Percentiles rank a stretch among this genome's conserved stretches.
These are phyloP conservation scores for Hydriomena furcata DNA, from an alignment of 2,888 invertebrate species.

Conservation along the genomic window DNA sequence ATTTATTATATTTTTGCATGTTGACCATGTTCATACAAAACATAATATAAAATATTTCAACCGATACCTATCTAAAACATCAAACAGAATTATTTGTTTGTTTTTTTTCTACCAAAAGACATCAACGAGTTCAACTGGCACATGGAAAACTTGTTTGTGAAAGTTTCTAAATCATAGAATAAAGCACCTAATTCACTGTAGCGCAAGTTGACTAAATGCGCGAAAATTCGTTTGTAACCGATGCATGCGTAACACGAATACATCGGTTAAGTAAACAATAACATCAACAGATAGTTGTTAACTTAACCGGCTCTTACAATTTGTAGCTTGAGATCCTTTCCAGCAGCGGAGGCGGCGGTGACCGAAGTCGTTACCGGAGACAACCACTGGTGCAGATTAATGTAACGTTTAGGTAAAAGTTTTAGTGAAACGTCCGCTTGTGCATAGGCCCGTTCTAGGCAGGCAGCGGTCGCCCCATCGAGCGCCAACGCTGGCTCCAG, in stretches of 20 bases:
- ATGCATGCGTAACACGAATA: constrained; percentile 29
- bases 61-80: background rate
- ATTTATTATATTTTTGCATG: too few relatives aligned
- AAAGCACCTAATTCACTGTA: constrained; percentile 2
- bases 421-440: constrained; percentile 93
- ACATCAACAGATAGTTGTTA: constrained; percentile 17
- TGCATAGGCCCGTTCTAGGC: constrained; percentile 90
- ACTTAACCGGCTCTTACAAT: constrained; percentile 80
- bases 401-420: constrained; percentile 95
- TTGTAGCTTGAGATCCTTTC: constrained; percentile 91
- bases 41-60: too few relatives aligned
- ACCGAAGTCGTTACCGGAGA: constrained; percentile 88
- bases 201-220: constrained; percentile 3
- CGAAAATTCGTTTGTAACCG: constrained; percentile 2
- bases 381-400: constrained; percentile 95
- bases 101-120: constrained; percentile 20
- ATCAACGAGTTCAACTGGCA: constrained; percentile 18
- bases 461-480: constrained; percentile 86
- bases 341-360: constrained; percentile 80
- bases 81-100: background rate
- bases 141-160: constrained; percentile 18
- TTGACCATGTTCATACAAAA: too few relatives aligned
- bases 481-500: constrained; percentile 87
- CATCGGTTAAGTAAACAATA: constrained; percentile 27
- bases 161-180: constrained; percentile 14